Base-by-base conservation (phyloP, 2,113 vertebrate species). In the Cebus imitator region DNA sequence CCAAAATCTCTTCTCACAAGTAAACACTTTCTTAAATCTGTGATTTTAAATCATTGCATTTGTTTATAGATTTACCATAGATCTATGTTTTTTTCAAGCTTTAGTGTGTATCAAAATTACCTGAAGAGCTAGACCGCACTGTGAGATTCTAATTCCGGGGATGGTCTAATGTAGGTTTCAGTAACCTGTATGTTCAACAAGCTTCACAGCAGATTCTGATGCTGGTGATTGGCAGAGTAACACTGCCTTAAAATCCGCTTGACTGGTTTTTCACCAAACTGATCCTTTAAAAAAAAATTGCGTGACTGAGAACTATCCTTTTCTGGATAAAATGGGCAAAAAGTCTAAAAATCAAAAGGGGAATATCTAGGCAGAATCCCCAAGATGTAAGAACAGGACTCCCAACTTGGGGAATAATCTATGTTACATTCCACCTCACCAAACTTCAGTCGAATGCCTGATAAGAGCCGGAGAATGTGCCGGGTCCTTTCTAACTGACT, bases 261-360 rank as follows among this genome's bases (percentile, higher is more conserved):
- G 43, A 70, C 37, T 14, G 12, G 9, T n/a, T 68, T 68, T 68
- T 68, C 66, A 68, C 66, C 66, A 68, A 68, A 68, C 66, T 68
- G 66, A 68, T n/a, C 6, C 16, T 68, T 68, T 68, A 35, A 68
- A 68, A 68, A 84, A 84, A 80, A 37, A 85, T 92, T 43, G 48
- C 55, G 58, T 72, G 43, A 70, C 37, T 14, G 9, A 23, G 64
- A 96, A 50, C 8, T 90, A 52, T 55, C 40, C 18, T 90, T 94
- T 97, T 72, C 50, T 97, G 37, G 32, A 81, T 61, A 88, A 43
- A 66, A 96, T 50, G 55, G 32, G 17, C 90, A 18, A 84, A 93
- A 95, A 58, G 8, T 96, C 61, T 87, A 86, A 96, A 95, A 70
- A 82, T 82, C 64, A 79, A 64, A 94, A 92, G 72, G 48, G 40